Percentiles rank a stretch among this genome's conserved stretches.
Evolutionary conservation across 23 tunicate species (phyloP).

Genomic region (Phallusia fumigata): DNA sequence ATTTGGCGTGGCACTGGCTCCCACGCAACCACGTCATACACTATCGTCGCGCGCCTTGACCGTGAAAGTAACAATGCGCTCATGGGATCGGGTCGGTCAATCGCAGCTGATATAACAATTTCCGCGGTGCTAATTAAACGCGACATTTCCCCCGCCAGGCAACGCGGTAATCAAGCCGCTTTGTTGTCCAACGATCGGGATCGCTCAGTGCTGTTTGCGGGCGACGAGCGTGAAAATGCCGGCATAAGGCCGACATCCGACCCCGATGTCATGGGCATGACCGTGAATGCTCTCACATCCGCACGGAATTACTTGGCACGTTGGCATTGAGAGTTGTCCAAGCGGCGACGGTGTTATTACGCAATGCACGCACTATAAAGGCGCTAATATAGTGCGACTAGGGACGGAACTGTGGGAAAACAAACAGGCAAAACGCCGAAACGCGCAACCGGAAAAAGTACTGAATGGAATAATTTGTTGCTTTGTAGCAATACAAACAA

Average conservation of each 20-base stretch:
- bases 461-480: neutral
- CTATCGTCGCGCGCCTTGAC: too few species aligned
- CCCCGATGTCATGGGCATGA: neutral
- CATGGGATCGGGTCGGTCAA: neutral
- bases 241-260: neutral
- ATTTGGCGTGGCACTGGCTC: too few species aligned
- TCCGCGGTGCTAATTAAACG: slow-evolving; percentile 1
- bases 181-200: neutral
- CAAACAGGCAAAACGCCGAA: neutral
- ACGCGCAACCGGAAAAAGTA: neutral
- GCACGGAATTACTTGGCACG: neutral
- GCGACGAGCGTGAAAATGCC: neutral
- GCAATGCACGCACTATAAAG: neutral
- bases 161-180: neutral
- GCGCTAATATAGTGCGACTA: neutral
- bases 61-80: too few species aligned
- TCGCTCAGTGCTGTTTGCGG: neutral
- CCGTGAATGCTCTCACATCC: neutral
- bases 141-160: neutral
- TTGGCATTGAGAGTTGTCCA: neutral
- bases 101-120: slow-evolving; percentile 8
- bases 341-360: neutral
- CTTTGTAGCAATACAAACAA: slow-evolving; percentile 2
- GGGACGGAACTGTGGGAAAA: neutral
- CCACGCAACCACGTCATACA: too few species aligned